phyloP scores from a whole-genome alignment of 2,888 invertebrate genomes.

The Euzophera pinguis region DNA sequence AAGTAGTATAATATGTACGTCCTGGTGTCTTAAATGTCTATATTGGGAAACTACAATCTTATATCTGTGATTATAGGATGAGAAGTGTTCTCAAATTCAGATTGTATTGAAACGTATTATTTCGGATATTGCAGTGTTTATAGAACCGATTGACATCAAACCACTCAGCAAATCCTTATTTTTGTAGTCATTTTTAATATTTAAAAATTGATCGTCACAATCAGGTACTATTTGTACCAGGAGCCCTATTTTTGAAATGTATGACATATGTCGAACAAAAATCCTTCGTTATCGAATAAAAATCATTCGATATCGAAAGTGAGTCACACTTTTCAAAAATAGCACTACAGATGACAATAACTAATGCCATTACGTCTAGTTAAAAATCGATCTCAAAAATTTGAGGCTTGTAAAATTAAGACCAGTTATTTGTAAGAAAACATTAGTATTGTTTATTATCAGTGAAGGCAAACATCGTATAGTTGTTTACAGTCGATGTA shows the following conservation, averaged over 20 bases:
- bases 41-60: conserved; percentile 11
- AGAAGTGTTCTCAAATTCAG: not conserved
- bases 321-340: no score
- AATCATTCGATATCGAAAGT: no score
- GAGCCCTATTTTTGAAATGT: no score
- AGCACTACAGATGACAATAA: not conserved
- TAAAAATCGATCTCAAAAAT: conserved; percentile 3
- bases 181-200: not conserved
- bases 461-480: not conserved
- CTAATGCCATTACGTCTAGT: conserved; percentile 9
- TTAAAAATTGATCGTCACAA: not conserved
- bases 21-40: conserved; percentile 3
- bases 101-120: not conserved
- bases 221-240: not conserved
- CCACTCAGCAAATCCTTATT: no score
- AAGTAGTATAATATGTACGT: conserved; percentile 3
- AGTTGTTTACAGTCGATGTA: not conserved
- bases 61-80: conserved; percentile 17
- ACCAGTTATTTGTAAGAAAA: conserved; percentile 1
- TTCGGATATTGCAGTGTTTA: not conserved
- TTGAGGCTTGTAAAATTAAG: conserved; percentile 10
- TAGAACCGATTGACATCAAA: no score
- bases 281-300: no score
- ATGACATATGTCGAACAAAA: no score
- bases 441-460: conserved; percentile 4